A percentile compares a stretch with the other conserved stretches of the same genome.
Evolutionary conservation across 1,140 invertebrate species (phyloP).

Genomic region (Halyomorpha halys): DNA sequence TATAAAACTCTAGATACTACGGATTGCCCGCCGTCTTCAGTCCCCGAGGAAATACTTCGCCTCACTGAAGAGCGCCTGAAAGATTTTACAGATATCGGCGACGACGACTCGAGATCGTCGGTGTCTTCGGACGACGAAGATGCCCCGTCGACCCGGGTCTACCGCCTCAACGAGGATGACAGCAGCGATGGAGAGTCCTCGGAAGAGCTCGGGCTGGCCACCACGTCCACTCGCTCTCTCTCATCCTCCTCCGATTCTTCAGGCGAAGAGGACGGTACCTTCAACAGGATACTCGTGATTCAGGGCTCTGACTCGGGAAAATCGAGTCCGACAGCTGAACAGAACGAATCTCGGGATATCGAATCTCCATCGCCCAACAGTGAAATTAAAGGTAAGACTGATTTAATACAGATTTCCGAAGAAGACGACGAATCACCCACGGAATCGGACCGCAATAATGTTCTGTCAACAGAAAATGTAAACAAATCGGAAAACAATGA

Average conservation of each 20-base stretch:
- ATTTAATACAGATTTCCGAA: neutral
- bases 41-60: conserved; percentile 21
- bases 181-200: conserved; percentile 24
- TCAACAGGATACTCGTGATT: conserved; percentile 16
- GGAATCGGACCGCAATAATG: neutral
- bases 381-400: neutral
- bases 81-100: conserved; percentile 24
- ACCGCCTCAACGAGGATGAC: conserved; percentile 22
- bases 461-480: neutral
- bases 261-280: conserved; percentile 17
- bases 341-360: neutral
- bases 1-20: conserved; percentile 24
- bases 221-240: conserved; percentile 17
- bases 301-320: conserved; percentile 20
- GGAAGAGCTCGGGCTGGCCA: conserved; percentile 22
- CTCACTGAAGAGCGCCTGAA: conserved; percentile 23
- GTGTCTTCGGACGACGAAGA: conserved; percentile 24
- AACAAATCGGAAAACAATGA: conserved; percentile 1
- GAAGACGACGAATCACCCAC: conserved; percentile 1
- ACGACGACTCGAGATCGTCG: conserved; percentile 20
- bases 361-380: neutral
- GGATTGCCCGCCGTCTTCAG: neutral
- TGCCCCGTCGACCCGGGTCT: conserved; percentile 15
- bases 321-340: neutral
- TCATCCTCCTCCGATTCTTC: conserved; percentile 27